phyloP scores from a whole-genome alignment of 2,113 vertebrate species.

The Synchiropus splendidus region DNA sequence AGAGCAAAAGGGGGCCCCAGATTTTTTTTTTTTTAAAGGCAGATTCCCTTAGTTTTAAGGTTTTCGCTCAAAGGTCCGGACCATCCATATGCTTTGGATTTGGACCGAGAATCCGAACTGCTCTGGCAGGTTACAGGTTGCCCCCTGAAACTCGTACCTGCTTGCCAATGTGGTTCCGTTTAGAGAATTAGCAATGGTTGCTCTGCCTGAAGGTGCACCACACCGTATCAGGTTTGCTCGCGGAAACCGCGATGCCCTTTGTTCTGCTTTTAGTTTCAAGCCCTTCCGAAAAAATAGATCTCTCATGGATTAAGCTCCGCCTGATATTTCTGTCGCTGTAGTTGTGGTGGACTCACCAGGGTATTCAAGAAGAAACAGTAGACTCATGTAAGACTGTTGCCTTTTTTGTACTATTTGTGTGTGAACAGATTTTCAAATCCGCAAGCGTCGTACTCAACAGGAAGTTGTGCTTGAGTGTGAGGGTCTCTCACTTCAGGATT shows the following conservation, averaged over 20 bases:
- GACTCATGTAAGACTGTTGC: no score
- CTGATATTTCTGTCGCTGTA: slow-evolving; percentile 42
- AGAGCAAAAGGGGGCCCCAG: slow-evolving; percentile 27
- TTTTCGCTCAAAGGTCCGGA: slow-evolving; percentile 9
- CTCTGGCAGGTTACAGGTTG: slow-evolving; percentile 33
- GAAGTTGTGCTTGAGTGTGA: no score
- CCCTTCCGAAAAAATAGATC: slow-evolving; percentile 32
- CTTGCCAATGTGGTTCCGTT: slow-evolving; percentile 52
- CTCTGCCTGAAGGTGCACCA: slow-evolving; percentile 33
- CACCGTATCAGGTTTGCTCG: slow-evolving; percentile 37
- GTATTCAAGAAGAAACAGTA: no score
- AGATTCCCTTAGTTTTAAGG: slow-evolving; percentile 18
- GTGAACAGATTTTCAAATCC: no score
- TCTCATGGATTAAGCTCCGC: no score
- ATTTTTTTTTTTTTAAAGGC: slow-evolving; percentile 9
- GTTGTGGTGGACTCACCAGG: no score
- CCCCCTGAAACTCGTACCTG: slow-evolving; percentile 23
- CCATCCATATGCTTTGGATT: slow-evolving; percentile 29
- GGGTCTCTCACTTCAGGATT: no score
- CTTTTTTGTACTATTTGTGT: no score
- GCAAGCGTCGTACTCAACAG: no score
- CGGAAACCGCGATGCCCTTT: slow-evolving; percentile 33
- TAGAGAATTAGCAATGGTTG: slow-evolving; percentile 45
- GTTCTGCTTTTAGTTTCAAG: slow-evolving; percentile 26
- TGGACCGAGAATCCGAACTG: slow-evolving; percentile 22